phyloP scores from a whole-genome alignment of 2,113 vertebrate genomes.

The Apteryx owenii region DNA sequence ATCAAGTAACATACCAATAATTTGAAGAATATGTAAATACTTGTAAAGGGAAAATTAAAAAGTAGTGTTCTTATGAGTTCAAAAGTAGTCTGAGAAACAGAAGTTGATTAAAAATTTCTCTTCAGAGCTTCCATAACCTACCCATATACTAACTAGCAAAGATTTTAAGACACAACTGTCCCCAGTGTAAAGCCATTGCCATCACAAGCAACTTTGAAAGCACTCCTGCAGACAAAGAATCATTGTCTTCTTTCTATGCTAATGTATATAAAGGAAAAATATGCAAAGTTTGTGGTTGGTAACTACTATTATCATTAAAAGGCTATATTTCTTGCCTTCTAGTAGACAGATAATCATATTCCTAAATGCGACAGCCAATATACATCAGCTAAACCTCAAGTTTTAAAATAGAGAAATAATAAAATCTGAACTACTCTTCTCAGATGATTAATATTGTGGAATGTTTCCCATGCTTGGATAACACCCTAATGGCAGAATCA shows the following conservation, averaged over 20 bases:
- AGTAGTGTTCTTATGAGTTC: too few relatives aligned
- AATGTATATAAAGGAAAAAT: neutral
- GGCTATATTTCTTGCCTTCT: fast-evolving
- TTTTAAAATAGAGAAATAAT: neutral
- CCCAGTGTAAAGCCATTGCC: neutral
- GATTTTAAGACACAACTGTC: neutral
- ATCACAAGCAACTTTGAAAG: neutral
- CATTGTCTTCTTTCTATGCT: neutral
- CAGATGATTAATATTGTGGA: neutral
- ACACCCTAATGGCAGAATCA: neutral
- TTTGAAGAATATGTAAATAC: neutral
- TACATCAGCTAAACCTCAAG: neutral
- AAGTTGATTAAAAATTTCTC: too few relatives aligned
- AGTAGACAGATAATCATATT: neutral
- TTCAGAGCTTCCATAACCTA: too few relatives aligned
- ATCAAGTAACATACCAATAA: neutral
- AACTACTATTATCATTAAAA: neutral
- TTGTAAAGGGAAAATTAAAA: neutral
- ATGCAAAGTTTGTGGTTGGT: neutral
- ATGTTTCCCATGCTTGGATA: neutral
- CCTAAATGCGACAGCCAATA: neutral
- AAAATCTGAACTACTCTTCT: neutral
- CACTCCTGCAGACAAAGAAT: neutral
- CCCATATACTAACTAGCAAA: too few relatives aligned
- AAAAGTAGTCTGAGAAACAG: too few relatives aligned